Evolutionary conservation across 2,113 vertebrate species (phyloP), one percentile per base, ranked within the genome.

Genomic region (Benitochromis conjunctus): DNA sequence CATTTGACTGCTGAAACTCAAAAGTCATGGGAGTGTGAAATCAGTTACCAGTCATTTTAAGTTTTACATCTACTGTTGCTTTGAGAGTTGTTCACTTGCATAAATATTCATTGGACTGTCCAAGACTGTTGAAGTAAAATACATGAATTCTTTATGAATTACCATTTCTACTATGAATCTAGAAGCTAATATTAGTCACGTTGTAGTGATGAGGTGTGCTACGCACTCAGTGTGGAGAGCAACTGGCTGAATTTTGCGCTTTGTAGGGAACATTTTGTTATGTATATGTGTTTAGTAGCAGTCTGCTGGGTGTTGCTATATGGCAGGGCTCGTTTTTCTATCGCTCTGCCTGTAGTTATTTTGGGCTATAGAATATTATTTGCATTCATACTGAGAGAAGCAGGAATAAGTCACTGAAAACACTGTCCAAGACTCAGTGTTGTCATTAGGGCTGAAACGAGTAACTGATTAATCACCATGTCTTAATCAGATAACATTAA

Each of bases 61-160:
- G 79, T 87, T 90, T 88, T 80, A 90, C 77, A 83, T 88, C 79
- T 48, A 41, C 41, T 6, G 81, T 60, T 86, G 90, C 77, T 83
- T 83, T 53, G 48, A 81, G 81, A 88, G 54, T 89, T 86, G 71
- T 83, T 93, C 82, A 60, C 79, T 82, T 29, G 31, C 76, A 89
- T 87, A 89, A 64, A 91, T 88, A 92, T 91, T 86, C 86, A 91
- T 86, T 81, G 81, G 60, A 80, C 29, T 79, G 76, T 84, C 58
- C 80, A 8, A 36, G 31, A 80, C 60, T 81, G 58, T 60, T 64
- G 14, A 81, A 81, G 48, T 69, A 83, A 85, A 91, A 80, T 60
- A 81, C 79, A 89, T 88, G 76, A 64, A 83, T 87, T 83, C 58
- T 87, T 87, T 87, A 85, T 80, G 82, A 87, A 77, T 56, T 53